Evolutionary conservation across 2,888 invertebrate genomes (phyloP).

Genomic region (Hemistola chrysoprasaria): DNA sequence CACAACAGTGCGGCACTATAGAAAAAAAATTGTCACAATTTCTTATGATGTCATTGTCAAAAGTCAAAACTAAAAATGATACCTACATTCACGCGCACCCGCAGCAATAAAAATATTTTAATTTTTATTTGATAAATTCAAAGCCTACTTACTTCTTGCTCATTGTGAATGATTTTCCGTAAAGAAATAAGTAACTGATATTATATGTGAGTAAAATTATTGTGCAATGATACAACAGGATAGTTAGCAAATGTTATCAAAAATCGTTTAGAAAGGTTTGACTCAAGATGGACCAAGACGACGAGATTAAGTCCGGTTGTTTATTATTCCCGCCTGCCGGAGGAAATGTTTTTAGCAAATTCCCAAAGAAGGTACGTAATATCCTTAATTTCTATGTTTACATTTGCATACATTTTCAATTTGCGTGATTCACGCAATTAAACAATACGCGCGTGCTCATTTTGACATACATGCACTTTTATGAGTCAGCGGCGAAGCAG

Average conservation of each 20-base stretch:
- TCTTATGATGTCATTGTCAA: too few relatives aligned
- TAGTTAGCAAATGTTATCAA: conserved; percentile 5
- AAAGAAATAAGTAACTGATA: background rate
- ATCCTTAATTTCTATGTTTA: conserved; percentile 9
- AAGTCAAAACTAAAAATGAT: too few relatives aligned
- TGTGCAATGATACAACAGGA: conserved; percentile 40
- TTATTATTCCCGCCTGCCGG: conserved; percentile 88
- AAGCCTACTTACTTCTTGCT: conserved; percentile 1
- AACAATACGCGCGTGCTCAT: conserved; percentile 14
- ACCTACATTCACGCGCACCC: too few relatives aligned
- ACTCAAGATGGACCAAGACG: conserved; percentile 86
- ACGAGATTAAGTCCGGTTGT: conserved; percentile 88
- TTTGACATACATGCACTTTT: conserved; percentile 30
- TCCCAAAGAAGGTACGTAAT: conserved; percentile 85
- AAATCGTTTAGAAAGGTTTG: conserved; percentile 33
- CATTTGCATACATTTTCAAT: background rate
- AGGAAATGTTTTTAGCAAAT: conserved; percentile 86
- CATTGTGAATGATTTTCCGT: background rate
- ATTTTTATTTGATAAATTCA: background rate
- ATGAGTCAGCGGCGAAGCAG: conserved; percentile 34
- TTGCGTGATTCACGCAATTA: conserved; percentile 17
- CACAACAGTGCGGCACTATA: too few relatives aligned
- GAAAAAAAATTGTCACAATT: too few relatives aligned
- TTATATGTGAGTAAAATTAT: conserved; percentile 9
- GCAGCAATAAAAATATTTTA: too few relatives aligned